Evolutionary conservation across 2,797 vertebrate genomes (phyloP), one percentile per base, ranked within the genome.

Genomic region (Clarias fuscus): DNA sequence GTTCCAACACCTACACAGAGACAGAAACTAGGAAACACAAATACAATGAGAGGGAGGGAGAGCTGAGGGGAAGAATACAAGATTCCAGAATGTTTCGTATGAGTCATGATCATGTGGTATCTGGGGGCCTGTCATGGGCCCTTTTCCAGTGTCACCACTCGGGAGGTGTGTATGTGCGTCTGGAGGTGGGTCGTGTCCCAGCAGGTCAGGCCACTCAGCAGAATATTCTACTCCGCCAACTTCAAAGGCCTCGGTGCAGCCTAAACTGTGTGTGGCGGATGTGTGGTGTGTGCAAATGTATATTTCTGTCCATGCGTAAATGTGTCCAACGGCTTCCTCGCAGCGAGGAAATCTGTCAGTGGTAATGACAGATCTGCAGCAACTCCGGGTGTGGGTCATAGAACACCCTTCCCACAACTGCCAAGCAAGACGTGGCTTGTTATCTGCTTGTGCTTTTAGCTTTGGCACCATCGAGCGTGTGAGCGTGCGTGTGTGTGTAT

Each of bases 341-440:
- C 64, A 86, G 90, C 92, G 92, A 94, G 91, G 91, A 92, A 93
- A 94, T 92, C 91, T 92, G 92, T 94, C 93, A 93, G 85, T 88
- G 67, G 89, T 91, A 90, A 92, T 91, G 92, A 90, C 89, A 87
- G 89, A 89, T 85, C 88, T 90, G 90, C 89, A 92, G 91, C 85
- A 86, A 88, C 87, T 89, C 85, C 84, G 56, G 88, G 70, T 75
- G 67, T 86, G 90, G 89, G 91, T 93, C 92, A 91, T 88, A 91
- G 88, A 91, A 84, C 89, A 88, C 84, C 89, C 89, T 90, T 80
- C 90, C 72, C 86, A 89, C 88, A 87, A 53, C 91, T 91, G 86
- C 90, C 79, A 70, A 81, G 92, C 94, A 94, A 93, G 93, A 93
- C 56, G 86, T 88, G 91, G 93, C 95, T 91, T 85, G 91, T 88